phyloP scores from a whole-genome alignment of 1,140 invertebrate genomes.

The Linepithema humile region DNA sequence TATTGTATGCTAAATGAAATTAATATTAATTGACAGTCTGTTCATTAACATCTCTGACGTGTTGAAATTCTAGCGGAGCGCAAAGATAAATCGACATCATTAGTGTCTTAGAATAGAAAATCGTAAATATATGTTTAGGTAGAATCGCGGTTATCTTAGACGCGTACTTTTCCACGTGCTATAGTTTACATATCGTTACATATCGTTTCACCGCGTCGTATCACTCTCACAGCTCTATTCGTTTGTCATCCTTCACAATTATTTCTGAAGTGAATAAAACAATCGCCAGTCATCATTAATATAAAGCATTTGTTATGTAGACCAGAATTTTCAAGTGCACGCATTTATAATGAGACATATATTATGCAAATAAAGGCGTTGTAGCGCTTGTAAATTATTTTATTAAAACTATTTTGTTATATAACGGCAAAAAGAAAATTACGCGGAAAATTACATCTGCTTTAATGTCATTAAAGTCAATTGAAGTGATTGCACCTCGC shows the following conservation, averaged over 20 bases:
- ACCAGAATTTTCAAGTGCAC: not conserved
- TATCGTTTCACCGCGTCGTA: slow-evolving; percentile 23
- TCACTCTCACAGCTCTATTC: not conserved
- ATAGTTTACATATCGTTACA: slow-evolving; percentile 58
- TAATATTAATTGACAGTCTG: not conserved
- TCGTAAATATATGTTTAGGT: slow-evolving; percentile 21
- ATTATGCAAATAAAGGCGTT: not conserved
- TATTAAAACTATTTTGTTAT: too few species aligned
- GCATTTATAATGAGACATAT: not conserved
- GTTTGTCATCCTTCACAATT: slow-evolving; percentile 52
- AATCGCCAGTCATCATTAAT: not conserved
- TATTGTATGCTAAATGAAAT: not conserved
- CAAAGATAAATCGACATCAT: not conserved
- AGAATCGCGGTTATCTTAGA: not conserved
- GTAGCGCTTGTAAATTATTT: not conserved
- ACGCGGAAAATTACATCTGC: not conserved
- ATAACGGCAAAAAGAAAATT: too few species aligned
- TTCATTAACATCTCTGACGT: not conserved
- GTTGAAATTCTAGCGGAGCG: not conserved
- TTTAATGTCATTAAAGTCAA: not conserved
- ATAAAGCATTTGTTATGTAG: not conserved
- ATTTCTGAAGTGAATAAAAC: slow-evolving; percentile 49
- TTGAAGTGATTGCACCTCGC: not conserved
- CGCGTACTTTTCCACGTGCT: slow-evolving; percentile 47
- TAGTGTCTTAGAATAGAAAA: not conserved